A percentile compares a stretch with the other conserved stretches of the same genome.
These are phyloP conservation scores for Monoplex corrugatus DNA, from an alignment of 2,888 invertebrate species.

Conservation along the genomic window DNA sequence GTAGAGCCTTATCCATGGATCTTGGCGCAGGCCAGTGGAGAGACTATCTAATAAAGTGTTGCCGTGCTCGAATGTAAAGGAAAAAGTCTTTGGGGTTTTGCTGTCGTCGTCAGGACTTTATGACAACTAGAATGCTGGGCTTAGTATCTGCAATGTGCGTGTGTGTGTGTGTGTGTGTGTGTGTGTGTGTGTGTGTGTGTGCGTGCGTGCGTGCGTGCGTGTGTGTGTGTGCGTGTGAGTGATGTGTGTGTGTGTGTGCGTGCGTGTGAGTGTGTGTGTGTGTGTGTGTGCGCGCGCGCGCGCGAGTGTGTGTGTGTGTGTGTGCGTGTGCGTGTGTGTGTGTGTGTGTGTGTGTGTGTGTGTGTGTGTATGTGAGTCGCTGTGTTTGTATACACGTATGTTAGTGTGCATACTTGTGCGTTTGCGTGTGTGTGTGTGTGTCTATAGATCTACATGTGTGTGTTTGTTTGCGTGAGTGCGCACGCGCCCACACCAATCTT, in stretches of 20 bases:
- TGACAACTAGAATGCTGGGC: no score
- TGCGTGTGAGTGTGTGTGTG: neutral
- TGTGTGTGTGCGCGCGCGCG: conserved; percentile 13
- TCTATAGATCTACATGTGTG: neutral
- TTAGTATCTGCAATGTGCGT: neutral
- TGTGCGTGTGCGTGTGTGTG: neutral
- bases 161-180: neutral
- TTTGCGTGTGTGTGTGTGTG: neutral
- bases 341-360: neutral
- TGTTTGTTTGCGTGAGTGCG: neutral
- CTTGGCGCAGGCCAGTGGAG: no score
- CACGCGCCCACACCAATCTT: neutral
- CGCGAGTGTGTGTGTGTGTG: neutral
- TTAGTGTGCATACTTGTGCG: neutral
- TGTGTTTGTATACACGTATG: neutral
- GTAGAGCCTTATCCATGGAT: no score
- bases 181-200: conserved; percentile 7
- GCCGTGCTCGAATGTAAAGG: neutral
- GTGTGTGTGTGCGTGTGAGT: no score
- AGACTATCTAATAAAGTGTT: neutral
- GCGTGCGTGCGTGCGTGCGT: neutral
- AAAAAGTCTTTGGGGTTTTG: no score
- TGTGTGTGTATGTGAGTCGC: neutral
- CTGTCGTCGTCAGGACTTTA: no score
- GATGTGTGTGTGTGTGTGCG: neutral